Conservation (phyloP, 2,113 vertebrate genomes). For the Ciconia boyciana region DNA sequence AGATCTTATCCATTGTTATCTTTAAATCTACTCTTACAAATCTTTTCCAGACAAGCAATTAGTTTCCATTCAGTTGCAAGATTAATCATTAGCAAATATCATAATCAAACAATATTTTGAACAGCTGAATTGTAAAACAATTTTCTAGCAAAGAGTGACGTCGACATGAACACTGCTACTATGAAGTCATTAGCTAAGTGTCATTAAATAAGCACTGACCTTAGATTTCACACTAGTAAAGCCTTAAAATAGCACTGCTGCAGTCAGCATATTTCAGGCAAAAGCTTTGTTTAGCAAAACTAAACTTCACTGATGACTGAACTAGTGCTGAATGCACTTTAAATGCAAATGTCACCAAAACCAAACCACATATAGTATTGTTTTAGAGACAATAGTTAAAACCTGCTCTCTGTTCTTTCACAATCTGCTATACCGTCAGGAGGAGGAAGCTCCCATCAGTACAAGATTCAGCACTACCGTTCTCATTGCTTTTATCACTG, state of each 20-base stretch:
- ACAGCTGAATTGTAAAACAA: neutral
- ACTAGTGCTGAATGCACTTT: neutral
- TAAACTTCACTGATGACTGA: conserved; percentile 7
- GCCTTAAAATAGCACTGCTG: conserved; percentile 11
- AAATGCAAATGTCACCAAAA: conserved; percentile 5
- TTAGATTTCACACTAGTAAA: neutral
- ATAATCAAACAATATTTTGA: neutral
- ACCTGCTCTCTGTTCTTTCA: neutral
- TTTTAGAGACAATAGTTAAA: neutral
- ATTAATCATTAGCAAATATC: neutral
- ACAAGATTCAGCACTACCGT: neutral
- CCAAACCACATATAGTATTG: neutral
- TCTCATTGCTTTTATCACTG: neutral
- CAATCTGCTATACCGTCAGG: neutral
- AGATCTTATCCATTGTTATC: neutral
- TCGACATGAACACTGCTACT: neutral
- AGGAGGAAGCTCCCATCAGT: neutral
- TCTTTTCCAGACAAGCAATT: neutral
- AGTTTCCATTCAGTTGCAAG: neutral
- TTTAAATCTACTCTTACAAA: neutral
- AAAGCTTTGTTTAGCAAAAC: conserved; percentile 37
- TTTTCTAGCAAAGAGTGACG: neutral
- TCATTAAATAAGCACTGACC: neutral
- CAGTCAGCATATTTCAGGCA: conserved; percentile 2
- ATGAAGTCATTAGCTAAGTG: neutral